Conservation (phyloP, 1,140 invertebrate genomes). For the Lepidurus packardi region DNA sequence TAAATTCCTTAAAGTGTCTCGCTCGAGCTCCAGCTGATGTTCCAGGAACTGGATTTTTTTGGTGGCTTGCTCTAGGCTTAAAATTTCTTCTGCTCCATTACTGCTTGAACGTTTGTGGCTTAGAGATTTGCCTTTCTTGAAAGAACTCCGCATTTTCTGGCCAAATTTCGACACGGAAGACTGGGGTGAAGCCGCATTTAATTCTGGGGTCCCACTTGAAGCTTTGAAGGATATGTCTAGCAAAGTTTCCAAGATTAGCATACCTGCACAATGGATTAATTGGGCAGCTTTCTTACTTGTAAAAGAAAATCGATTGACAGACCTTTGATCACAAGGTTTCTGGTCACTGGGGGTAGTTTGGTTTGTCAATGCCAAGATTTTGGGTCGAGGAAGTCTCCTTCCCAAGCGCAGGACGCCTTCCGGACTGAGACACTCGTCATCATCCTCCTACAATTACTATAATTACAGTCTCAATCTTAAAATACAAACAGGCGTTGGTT, state of each 20-base stretch:
- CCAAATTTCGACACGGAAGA: neutral
- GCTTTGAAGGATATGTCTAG: neutral
- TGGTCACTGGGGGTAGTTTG: neutral
- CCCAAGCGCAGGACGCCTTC: neutral
- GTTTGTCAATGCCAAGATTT: neutral
- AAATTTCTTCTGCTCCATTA: neutral
- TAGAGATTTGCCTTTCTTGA: conserved; percentile 11
- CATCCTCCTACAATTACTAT: neutral
- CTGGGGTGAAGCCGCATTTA: neutral
- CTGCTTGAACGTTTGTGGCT: neutral
- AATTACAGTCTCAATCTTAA: no score
- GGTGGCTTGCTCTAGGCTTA: neutral
- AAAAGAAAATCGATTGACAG: neutral
- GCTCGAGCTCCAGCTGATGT: conserved; percentile 2
- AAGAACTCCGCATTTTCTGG: neutral
- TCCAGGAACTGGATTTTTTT: conserved; percentile 22
- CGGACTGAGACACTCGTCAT: neutral
- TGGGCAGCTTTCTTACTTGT: neutral
- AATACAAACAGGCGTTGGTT: neutral
- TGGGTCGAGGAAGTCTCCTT: neutral
- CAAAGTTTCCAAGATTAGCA: neutral
- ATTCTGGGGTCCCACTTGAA: neutral
- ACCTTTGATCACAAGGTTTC: neutral
- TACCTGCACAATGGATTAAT: neutral
- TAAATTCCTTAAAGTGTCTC: conserved; percentile 4